A percentile compares a stretch with the other conserved stretches of the same genome.
Conservation (phyloP, 1,140 invertebrate species). For the Anthonomus grandis region DNA sequence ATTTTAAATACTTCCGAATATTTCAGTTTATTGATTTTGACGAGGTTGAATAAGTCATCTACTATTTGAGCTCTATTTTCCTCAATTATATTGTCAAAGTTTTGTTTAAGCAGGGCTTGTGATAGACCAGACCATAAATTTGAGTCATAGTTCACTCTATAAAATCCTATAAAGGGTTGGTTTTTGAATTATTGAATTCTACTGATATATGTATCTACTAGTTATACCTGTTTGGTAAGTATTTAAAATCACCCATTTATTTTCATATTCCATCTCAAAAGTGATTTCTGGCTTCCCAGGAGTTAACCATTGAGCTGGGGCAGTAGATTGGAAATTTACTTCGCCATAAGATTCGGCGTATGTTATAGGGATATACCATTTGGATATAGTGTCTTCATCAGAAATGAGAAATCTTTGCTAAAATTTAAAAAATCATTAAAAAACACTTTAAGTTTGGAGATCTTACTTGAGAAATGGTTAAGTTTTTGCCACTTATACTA, state of each 20-base stretch:
- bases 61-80: slow-evolving; percentile 76
- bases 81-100: slow-evolving; percentile 55
- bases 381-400: slow-evolving; percentile 16
- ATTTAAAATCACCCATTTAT: slow-evolving; percentile 19
- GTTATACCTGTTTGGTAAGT: slow-evolving; percentile 6
- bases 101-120: slow-evolving; percentile 50
- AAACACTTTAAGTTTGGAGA: too few relatives aligned
- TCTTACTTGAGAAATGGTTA: slow-evolving; percentile 3
- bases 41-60: slow-evolving; percentile 70
- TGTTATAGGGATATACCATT: slow-evolving; percentile 13
- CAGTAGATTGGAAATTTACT: not conserved
- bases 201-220: too few relatives aligned
- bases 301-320: not conserved
- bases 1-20: slow-evolving; percentile 55
- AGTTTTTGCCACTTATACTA: not conserved
- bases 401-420: slow-evolving; percentile 15
- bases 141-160: slow-evolving; percentile 75
- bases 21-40: slow-evolving; percentile 47
- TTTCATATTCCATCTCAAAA: not conserved
- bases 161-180: slow-evolving; percentile 59
- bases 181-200: too few relatives aligned
- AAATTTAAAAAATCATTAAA: too few relatives aligned
- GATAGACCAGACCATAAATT: slow-evolving; percentile 63
- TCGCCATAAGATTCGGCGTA: not conserved
- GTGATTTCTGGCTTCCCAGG: not conserved